Conservation (phyloP, 2,888 invertebrate genomes). For the Drosophila nigritarsus region DNA sequence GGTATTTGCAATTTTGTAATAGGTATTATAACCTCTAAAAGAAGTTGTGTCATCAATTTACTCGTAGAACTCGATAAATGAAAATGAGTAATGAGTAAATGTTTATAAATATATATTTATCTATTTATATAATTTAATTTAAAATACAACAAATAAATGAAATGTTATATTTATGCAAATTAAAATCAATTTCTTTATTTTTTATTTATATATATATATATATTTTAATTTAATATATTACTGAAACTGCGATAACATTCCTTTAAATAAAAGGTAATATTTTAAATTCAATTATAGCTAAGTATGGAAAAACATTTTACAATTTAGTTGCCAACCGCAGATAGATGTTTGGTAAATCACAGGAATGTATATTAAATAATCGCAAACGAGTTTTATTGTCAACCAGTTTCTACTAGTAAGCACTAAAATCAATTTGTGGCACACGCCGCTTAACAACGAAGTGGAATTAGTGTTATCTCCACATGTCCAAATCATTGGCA, state of each 20-base stretch:
- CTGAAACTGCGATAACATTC: background rate
- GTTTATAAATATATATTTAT: background rate
- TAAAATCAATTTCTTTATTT: no score
- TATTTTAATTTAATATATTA: background rate
- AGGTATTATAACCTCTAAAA: no score
- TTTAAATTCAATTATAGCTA: background rate
- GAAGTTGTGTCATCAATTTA: background rate
- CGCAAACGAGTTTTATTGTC: background rate
- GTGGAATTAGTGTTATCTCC: slow-evolving; percentile 7
- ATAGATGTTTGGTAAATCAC: background rate
- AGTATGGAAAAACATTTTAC: background rate
- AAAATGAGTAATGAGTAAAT: background rate
- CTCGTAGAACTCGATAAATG: background rate
- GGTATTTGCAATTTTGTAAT: background rate
- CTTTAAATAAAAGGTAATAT: background rate
- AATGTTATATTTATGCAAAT: background rate
- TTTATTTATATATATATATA: background rate
- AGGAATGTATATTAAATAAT: background rate
- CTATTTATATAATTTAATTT: background rate
- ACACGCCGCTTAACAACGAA: background rate
- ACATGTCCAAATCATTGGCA: background rate
- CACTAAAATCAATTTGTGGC: background rate
- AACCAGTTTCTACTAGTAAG: background rate
- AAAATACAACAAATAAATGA: background rate
- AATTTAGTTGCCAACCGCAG: background rate